Evolutionary conservation across 2,113 vertebrate species (phyloP), one percentile per base, ranked within the genome.

Genomic region (Fulica atra): DNA sequence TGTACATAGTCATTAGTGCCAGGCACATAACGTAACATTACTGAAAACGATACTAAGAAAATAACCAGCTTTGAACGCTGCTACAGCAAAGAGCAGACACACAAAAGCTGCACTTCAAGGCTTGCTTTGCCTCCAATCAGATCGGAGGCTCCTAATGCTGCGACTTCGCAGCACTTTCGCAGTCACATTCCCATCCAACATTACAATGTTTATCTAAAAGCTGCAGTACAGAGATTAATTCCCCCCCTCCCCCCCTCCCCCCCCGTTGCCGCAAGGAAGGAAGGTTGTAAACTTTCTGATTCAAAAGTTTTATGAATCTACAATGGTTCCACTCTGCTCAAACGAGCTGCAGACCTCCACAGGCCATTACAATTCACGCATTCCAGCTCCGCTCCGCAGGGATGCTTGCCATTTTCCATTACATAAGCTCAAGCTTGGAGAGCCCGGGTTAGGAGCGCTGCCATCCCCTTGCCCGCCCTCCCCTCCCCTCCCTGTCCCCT

Each of bases 391-490:
- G 40, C 86, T 92, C 86, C 2, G 3, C 72, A 72, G 93, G 89
- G 93, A 81, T 18, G n/a, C 9, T 10, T 92, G 92, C 81, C 92
- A 91, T 97, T 97, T 95, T 95, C 94, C 90, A 94, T 97, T 63
- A 94, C 90, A 93, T 31, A 73, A 79, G 68, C 79, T 59, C 44
- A 66, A n/a, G 73, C 86, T 19, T 63, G 80, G 81, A 86, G 46
- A 91, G 83, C 68, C 69, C 69, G 48, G 0, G 3, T 38, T 2
- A 4, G 68, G 53, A 95, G 76, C 4, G 2, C 29, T 68, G 61
- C 84, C 90, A 69, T 70, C 53, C 72, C 57, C 2, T 13, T 19
- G 6, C 40, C 29, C 2, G 6, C 56, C 33, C 16, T 56, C 53
- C 51, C 46, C 42, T n/a, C 38, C 72, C 56, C 36, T 20, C 69